These are phyloP conservation scores for Diprion similis DNA, from an alignment of 1,140 invertebrate genomes.

Conservation along the genomic window DNA sequence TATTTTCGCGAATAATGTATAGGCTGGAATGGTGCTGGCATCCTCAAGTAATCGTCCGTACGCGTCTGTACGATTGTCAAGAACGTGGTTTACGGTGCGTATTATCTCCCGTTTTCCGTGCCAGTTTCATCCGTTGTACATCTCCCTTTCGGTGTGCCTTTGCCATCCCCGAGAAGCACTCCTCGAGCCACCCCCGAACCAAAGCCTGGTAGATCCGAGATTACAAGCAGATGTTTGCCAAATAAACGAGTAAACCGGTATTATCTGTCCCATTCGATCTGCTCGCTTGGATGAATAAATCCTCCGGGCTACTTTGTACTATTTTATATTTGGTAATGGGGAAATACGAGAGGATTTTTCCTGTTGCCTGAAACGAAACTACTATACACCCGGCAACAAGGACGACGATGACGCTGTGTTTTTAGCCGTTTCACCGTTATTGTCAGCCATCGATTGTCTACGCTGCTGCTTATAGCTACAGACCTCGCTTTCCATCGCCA, in stretches of 20 bases:
- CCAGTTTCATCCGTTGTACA: constrained; percentile 31
- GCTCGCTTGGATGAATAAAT: constrained; percentile 2
- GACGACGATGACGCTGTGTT: background rate
- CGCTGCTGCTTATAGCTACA: too few species aligned
- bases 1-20: too few species aligned
- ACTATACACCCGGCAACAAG: background rate
- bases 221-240: constrained; percentile 30
- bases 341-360: background rate
- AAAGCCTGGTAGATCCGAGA: constrained; percentile 8
- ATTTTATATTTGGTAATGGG: background rate
- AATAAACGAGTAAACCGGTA: constrained; percentile 31
- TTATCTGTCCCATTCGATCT: constrained; percentile 17
- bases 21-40: too few species aligned
- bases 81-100: constrained; percentile 30
- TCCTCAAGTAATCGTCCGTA: too few species aligned
- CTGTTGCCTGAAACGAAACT: background rate
- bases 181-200: background rate
- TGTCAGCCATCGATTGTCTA: too few species aligned
- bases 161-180: background rate
- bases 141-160: background rate
- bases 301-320: constrained; percentile 6
- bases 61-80: constrained; percentile 18
- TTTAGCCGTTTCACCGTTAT: too few species aligned
- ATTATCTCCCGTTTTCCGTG: constrained; percentile 48
- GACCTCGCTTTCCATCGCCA: too few species aligned